Percentiles rank a stretch among this genome's conserved stretches.
Evolutionary conservation across 2,888 invertebrate genomes (phyloP).

Genomic region (Eledona agricola): DNA sequence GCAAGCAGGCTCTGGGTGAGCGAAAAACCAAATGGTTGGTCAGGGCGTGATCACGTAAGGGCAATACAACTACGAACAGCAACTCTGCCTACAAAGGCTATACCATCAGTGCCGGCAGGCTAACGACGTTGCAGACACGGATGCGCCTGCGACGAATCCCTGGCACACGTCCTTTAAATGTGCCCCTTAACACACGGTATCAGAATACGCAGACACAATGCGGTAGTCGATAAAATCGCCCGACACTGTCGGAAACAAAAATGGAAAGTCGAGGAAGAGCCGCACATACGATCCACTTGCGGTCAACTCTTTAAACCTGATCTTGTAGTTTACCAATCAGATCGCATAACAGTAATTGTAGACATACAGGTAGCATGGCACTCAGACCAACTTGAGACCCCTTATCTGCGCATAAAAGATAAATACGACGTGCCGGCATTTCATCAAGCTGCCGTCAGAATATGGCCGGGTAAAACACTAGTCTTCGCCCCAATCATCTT

Average conservation of each 20-base stretch:
- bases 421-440: conserved; percentile 40
- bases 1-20: too few species aligned
- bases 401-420: conserved; percentile 31
- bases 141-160: conserved; percentile 40
- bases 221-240: conserved; percentile 38
- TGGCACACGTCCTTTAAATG: conserved; percentile 45
- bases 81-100: conserved; percentile 42
- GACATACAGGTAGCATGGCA: conserved; percentile 31
- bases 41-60: conserved; percentile 44
- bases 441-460: conserved; percentile 30
- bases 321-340: conserved; percentile 30
- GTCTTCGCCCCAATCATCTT: conserved; percentile 39
- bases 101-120: conserved; percentile 41
- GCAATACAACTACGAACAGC: conserved; percentile 44
- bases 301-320: conserved; percentile 42
- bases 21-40: too few species aligned
- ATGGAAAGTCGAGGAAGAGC: conserved; percentile 36
- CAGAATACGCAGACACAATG: conserved; percentile 39
- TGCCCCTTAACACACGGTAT: conserved; percentile 42
- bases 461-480: conserved; percentile 34
- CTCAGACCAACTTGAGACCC: too few species aligned
- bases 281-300: conserved; percentile 29
- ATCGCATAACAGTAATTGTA: conserved; percentile 1
- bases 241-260: conserved; percentile 9
- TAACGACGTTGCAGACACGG: conserved; percentile 40